Base-by-base conservation (phyloP, 2,888 invertebrate genomes). In the Drosophila anomalata region DNA sequence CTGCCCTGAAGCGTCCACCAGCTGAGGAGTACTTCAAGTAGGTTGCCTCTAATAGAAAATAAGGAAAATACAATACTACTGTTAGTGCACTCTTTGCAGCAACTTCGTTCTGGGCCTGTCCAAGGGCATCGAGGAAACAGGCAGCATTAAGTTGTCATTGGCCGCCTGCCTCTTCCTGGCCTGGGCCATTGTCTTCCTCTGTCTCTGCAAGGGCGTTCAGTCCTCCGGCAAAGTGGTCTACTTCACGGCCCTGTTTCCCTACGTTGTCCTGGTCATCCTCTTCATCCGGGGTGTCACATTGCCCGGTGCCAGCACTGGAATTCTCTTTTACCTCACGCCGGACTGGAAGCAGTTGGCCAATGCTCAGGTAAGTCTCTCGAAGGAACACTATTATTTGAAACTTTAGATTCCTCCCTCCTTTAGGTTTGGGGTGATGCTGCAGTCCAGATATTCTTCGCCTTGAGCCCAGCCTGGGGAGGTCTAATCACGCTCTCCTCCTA, bases 381-480 rank as follows among this genome's bases (percentile, higher is more conserved):
- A 9, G 20, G 24, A 29, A 17, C n/a, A 9, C 7, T 41, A 14
- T 17, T 14, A 17, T 41, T n/a, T 17, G 14, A 41, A 14, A 14
- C 14, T 41, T 14, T 14, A 29, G n/a, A 17, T 17, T 41, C 12
- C 17, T 17, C 7, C 6, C 3, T 41, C 3, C 41, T 41, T 41
- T 44, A 95, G 95, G 95, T 96, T 12, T 96, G 95, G 96, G 96
- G 96, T 48, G 96, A 96, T 89, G 96, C 96, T 0, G 96, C 96
- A 0, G 96, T 96, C 22, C 97, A 97, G 91, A 96, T 97, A 87
- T 97, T 97, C 92, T 97, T 96, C 90, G 96, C 97, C 0, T 92
- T 97, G 24, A 96, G 96, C 82, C 96, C 96, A 3, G 96, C 96
- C 55, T 96, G 97, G 95, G 97, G 97, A 54, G 97, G 97, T 41